phyloP scores from a whole-genome alignment of 2,888 invertebrate species.

The Ametastegia equiseti region DNA sequence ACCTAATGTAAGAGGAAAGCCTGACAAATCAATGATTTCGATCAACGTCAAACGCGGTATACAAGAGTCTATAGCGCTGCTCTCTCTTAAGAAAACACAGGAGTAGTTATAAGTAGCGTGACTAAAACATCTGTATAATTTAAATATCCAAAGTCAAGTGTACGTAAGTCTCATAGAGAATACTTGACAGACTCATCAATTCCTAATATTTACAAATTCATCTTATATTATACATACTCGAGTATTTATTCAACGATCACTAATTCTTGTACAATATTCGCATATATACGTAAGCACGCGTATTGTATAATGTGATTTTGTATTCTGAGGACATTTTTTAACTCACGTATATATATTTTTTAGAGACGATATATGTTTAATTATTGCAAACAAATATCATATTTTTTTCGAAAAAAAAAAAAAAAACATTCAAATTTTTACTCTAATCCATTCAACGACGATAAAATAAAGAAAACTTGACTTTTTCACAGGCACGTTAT shows the following conservation, averaged over 20 bases:
- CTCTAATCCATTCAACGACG: too few relatives aligned
- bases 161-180: too few relatives aligned
- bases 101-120: not conserved
- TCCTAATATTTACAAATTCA: not conserved
- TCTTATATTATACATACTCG: not conserved
- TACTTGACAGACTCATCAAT: not conserved
- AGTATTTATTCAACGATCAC: not conserved
- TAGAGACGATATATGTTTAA: too few relatives aligned
- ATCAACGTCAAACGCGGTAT: not conserved
- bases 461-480: not conserved
- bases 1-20: not conserved
- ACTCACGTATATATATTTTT: too few relatives aligned
- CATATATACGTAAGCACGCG: too few relatives aligned
- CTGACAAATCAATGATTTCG: slow-evolving; percentile 7
- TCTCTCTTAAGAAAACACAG: not conserved
- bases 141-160: not conserved
- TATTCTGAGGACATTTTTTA: too few relatives aligned
- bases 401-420: too few relatives aligned
- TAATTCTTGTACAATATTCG: too few relatives aligned
- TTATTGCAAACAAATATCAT: too few relatives aligned
- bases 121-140: not conserved
- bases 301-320: too few relatives aligned
- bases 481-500: not conserved
- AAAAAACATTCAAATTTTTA: too few relatives aligned
- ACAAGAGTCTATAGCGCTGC: not conserved